Percentiles rank a stretch among this genome's conserved stretches.
phyloP scores from a whole-genome alignment of 1,140 invertebrate genomes.

The Zaprionus kolodkinae region DNA sequence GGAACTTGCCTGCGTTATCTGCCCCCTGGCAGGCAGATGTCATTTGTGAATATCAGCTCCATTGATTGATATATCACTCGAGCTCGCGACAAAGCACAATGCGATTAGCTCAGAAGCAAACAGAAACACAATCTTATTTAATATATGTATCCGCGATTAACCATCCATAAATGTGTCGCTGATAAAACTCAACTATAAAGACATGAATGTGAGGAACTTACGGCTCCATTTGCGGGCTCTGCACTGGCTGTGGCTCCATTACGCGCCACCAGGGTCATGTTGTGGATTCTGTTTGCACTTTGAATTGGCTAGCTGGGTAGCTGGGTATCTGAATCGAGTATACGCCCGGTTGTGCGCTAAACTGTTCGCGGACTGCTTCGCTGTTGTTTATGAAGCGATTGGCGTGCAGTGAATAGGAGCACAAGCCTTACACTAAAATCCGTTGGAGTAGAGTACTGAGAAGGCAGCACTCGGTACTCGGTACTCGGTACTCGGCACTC shows the following conservation, averaged over 20 bases:
- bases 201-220: conserved; percentile 45
- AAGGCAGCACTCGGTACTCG: conserved; percentile 27
- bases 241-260: conserved; percentile 44
- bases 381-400: conserved; percentile 61
- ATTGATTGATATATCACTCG: conserved; percentile 9
- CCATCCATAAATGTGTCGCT: conserved; percentile 33
- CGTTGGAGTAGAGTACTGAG: conserved; percentile 56
- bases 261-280: conserved; percentile 60
- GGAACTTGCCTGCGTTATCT: neutral
- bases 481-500: conserved; percentile 13
- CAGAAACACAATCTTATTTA: conserved; percentile 10
- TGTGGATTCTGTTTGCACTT: conserved; percentile 2
- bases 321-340: conserved; percentile 53
- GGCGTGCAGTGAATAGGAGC: conserved; percentile 60
- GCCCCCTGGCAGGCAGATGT: neutral
- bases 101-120: neutral
- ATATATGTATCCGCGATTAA: conserved; percentile 6
- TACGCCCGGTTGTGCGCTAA: conserved; percentile 47
- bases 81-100: neutral
- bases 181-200: conserved; percentile 21
- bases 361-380: conserved; percentile 9
- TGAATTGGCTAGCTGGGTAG: too few species aligned
- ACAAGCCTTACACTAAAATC: conserved; percentile 60
- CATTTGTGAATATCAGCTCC: neutral
- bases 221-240: conserved; percentile 47